Evolutionary conservation across 2,797 vertebrate species (phyloP), one percentile per base, ranked within the genome.

Genomic region (Onychomys leucogaster): DNA sequence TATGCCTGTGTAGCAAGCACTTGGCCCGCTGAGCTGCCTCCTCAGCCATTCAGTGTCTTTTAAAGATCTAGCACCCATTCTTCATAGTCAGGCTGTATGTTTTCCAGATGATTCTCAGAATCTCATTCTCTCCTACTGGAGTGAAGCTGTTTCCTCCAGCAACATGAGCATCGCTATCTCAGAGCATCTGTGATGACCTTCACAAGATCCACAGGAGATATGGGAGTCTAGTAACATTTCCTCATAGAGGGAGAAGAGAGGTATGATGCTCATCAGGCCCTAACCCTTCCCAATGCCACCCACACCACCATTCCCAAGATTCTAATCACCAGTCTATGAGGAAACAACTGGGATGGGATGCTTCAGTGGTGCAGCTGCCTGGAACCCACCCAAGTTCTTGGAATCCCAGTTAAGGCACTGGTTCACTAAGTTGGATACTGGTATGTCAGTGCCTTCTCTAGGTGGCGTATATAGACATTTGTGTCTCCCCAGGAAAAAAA

Each of bases 21-120:
- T 19, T 43, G 32, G 55, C 25, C 25, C 5, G 8, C n/a, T 57
- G 67, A 57, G 86, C n/a, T 16, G 32, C 4, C 16, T 21, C n/a
- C 69, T 52, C 25, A 57, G 69, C 25, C 67, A 57, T 21, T 16
- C 23, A 89, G 46, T 63, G 43, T 52, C 14, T 63, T 91, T 73
- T 87, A 3, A 90, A 90, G 37, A 89, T 52, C 76, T 93, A 94
- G 83, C 95, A 95, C 80, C 69, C 78, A 6, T 55, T 91, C n/a
- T 90, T 41, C 55, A 61, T 19, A 21, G 78, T 84, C 52, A n/a
- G 84, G 46, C 32, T 87, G 16, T 78, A 29, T 29, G 86, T 90
- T 5, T 87, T 46, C 65, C 59, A 96, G 16, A 91, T 34, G 43
- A 41, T 78, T 65, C 57, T 78, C 59, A 91, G 41, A 69, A 57